These are phyloP conservation scores for Darevskia mixta DNA, from an alignment of 2,797 vertebrate species.

Conservation along the genomic window DNA sequence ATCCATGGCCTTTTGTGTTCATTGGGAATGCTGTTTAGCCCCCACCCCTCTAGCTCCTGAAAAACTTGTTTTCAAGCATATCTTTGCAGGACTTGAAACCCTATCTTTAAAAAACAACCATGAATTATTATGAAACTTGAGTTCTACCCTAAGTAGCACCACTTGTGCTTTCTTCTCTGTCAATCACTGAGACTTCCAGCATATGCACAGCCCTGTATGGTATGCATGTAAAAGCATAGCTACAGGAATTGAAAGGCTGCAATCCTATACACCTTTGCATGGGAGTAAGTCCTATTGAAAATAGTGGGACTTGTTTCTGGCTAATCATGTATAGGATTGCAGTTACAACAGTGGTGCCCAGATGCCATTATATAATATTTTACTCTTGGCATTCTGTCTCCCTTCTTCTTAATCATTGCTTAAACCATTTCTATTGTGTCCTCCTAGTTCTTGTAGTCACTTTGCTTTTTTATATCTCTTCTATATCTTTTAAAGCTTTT, in stretches of 20 bases:
- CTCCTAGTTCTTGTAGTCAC: constrained; percentile 73
- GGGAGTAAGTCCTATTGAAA: neutral
- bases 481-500: constrained; percentile 71
- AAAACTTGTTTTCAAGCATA: neutral
- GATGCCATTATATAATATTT: constrained; percentile 43
- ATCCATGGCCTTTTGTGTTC: neutral
- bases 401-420: constrained; percentile 56
- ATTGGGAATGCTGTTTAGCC: neutral
- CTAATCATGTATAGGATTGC: neutral
- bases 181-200: neutral
- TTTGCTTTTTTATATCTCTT: constrained; percentile 72
- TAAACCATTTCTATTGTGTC: constrained; percentile 69
- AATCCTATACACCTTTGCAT: neutral
- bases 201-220: neutral
- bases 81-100: constrained; percentile 21
- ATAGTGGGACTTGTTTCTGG: neutral
- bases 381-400: constrained; percentile 66
- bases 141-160: neutral
- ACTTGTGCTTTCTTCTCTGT: neutral
- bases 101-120: constrained; percentile 23
- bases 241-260: neutral
- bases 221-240: neutral
- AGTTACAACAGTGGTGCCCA: neutral
- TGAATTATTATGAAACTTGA: neutral
- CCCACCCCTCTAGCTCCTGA: neutral